Evolutionary conservation across 1,140 invertebrate species (phyloP).

Genomic region (Alviniconcha marisindica): DNA sequence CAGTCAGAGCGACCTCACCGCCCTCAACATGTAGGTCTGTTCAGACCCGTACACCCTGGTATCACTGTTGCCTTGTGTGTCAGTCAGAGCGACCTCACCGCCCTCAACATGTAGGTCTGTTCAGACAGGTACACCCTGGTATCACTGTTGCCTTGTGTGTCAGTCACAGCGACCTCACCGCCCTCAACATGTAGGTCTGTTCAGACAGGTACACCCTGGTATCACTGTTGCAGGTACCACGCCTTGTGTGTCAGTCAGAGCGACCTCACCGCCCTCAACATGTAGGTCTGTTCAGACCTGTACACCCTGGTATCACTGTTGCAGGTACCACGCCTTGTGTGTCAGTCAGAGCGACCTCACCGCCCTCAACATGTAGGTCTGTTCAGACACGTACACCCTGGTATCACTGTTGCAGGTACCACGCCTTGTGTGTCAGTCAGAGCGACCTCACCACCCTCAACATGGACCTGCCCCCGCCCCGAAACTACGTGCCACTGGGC

Average conservation of each 20-base stretch:
- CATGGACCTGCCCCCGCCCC: background rate
- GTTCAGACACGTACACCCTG: too few relatives aligned
- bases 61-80: background rate
- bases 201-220: too few relatives aligned
- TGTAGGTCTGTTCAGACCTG: too few relatives aligned
- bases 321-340: slow-evolving; percentile 17
- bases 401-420: slow-evolving; percentile 26
- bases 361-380: background rate
- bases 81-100: slow-evolving; percentile 3
- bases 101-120: background rate
- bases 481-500: background rate
- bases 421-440: background rate
- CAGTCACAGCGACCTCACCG: too few relatives aligned
- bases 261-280: background rate
- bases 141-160: too few relatives aligned
- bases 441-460: background rate
- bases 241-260: background rate
- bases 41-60: too few relatives aligned
- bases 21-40: background rate
- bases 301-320: too few relatives aligned
- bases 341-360: background rate
- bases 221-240: too few relatives aligned
- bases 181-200: too few relatives aligned
- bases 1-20: slow-evolving; percentile 3
- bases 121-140: too few relatives aligned